These are phyloP conservation scores for Siniperca undulata DNA, from an alignment of 2,797 vertebrate genomes.

Conservation along the genomic window DNA sequence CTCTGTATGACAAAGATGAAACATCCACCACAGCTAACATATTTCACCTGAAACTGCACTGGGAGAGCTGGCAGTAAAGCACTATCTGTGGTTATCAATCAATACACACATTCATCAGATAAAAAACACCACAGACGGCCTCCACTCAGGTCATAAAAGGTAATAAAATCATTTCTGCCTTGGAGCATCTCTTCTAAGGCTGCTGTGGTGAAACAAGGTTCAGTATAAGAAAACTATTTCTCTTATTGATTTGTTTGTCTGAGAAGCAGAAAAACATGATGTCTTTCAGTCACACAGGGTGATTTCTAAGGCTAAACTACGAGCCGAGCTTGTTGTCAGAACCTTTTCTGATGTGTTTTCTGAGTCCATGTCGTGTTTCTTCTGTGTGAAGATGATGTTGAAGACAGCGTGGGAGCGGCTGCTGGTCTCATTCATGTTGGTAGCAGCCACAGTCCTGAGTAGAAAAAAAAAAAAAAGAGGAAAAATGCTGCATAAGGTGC, in stretches of 20 bases:
- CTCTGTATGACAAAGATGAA: conserved; percentile 13
- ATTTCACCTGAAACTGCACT: conserved; percentile 2
- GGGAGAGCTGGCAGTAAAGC: conserved; percentile 16
- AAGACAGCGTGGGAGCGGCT: conserved; percentile 98
- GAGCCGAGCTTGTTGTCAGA: background rate
- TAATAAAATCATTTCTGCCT: conserved; percentile 23
- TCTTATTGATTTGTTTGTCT: conserved; percentile 42
- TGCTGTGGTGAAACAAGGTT: background rate
- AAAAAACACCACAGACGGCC: background rate
- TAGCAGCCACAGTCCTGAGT: conserved; percentile 95
- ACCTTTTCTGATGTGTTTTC: conserved; percentile 97
- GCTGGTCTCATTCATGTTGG: conserved; percentile 99
- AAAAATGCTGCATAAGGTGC: background rate
- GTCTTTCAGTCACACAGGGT: background rate
- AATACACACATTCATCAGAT: conserved; percentile 17
- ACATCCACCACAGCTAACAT: conserved; percentile 1
- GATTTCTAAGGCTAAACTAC: background rate
- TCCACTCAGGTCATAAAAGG: conserved; percentile 15
- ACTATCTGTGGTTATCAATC: conserved; percentile 9
- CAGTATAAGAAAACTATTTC: background rate
- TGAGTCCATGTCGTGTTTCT: conserved; percentile 90
- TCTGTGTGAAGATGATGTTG: conserved; percentile 99
- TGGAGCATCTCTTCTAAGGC: background rate
- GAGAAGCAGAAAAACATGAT: background rate
- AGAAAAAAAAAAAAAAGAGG: background rate